Conservation (phyloP, 2,797 vertebrate species). For the Lemur catta region DNA sequence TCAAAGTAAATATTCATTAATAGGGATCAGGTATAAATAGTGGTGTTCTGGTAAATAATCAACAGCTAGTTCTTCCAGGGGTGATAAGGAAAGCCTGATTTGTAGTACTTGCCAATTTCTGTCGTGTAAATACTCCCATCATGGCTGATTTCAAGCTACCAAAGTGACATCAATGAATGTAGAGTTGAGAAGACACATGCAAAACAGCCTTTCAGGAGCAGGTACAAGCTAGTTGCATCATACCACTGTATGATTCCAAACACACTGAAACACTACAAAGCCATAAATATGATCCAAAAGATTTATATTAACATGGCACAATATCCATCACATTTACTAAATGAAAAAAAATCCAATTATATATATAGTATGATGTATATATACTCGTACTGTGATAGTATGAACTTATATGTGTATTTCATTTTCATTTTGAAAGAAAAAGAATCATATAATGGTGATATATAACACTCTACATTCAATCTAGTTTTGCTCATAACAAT, state of each 20-base stretch:
- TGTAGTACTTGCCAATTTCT: not conserved
- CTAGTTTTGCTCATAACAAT: not conserved
- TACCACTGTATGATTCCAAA: not conserved
- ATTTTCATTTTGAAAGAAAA: slow-evolving; percentile 39
- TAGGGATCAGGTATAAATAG: not conserved
- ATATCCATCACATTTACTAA: not conserved
- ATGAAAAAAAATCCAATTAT: not conserved
- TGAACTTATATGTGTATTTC: not conserved
- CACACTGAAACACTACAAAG: not conserved
- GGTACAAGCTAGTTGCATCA: not conserved
- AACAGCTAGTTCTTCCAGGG: not conserved
- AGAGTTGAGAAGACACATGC: slow-evolving; percentile 1
- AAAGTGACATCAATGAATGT: not conserved
- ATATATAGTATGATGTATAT: not conserved
- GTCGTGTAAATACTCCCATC: not conserved
- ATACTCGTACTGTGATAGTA: not conserved
- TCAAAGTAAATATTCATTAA: slow-evolving; percentile 21
- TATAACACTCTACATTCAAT: not conserved
- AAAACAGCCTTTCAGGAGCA: not conserved
- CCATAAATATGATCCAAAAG: not conserved
- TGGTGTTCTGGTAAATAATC: not conserved
- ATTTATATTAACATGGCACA: not conserved
- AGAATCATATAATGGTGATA: not conserved
- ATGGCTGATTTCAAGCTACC: not conserved
- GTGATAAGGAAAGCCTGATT: not conserved